Evolutionary conservation across 2,888 invertebrate species (phyloP).

Genomic region (Conus canariensis): DNA sequence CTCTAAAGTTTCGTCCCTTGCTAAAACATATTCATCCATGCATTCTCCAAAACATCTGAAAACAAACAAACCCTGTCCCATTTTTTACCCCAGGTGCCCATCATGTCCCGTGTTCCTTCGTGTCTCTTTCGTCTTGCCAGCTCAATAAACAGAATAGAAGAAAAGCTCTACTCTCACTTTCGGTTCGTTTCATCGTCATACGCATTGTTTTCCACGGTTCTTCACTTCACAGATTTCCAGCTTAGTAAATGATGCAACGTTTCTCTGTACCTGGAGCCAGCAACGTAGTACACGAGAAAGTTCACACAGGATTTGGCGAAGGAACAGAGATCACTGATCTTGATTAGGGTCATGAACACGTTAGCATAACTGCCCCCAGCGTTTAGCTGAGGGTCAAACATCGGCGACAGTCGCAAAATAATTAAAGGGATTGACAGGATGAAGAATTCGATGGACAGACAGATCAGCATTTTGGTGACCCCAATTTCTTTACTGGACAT

Average conservation of each 20-base stretch:
- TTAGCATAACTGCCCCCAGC: neutral
- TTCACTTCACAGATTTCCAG: neutral
- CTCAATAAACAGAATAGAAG: no score
- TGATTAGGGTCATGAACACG: neutral
- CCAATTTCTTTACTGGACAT: constrained; percentile 21
- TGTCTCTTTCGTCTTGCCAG: no score
- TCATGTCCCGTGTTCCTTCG: no score
- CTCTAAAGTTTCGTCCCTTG: no score
- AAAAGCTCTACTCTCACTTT: no score
- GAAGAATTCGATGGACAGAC: constrained; percentile 20
- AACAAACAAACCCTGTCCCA: no score
- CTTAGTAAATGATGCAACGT: neutral
- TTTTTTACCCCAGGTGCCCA: no score
- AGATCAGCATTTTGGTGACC: constrained; percentile 33
- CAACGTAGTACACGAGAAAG: neutral
- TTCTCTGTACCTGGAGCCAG: constrained; percentile 6
- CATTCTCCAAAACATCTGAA: no score
- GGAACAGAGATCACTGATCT: constrained; percentile 4
- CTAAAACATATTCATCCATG: no score
- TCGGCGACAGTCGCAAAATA: neutral
- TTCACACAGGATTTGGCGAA: constrained; percentile 4
- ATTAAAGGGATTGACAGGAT: constrained; percentile 19
- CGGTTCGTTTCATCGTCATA: no score
- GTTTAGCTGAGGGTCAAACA: neutral
- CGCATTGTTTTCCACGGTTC: no score